phyloP scores from a whole-genome alignment of 2,888 invertebrate species.

The Iselma pallidipennis region DNA sequence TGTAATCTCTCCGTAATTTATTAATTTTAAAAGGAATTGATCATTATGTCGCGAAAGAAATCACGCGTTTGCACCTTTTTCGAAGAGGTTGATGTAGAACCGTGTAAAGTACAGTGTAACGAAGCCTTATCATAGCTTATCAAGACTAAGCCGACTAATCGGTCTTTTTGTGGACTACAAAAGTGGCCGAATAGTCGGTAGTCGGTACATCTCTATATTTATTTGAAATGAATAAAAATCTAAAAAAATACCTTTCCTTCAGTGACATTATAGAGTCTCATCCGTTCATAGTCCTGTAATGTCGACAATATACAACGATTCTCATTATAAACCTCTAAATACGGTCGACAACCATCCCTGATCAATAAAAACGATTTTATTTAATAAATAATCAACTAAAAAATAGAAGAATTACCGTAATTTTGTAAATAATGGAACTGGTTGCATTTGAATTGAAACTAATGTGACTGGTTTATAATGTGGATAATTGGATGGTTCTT shows the following conservation, averaged over 20 bases:
- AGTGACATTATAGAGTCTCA: slow-evolving; percentile 73
- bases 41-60: no score
- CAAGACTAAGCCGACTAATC: no score
- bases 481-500: slow-evolving; percentile 69
- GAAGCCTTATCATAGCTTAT: no score
- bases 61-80: no score
- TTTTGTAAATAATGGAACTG: slow-evolving; percentile 92
- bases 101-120: no score
- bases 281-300: slow-evolving; percentile 86
- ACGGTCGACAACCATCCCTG: slow-evolving; percentile 92
- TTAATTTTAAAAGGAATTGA: no score
- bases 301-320: slow-evolving; percentile 82
- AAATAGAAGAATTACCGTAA: slow-evolving; percentile 63
- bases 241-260: slow-evolving; percentile 67
- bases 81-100: no score
- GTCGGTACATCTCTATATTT: not conserved
- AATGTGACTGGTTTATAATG: slow-evolving; percentile 85
- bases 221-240: not conserved
- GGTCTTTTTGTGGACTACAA: no score
- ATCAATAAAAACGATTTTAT: slow-evolving; percentile 16
- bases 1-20: no score
- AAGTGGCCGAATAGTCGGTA: no score
- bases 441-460: slow-evolving; percentile 78
- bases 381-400: not conserved
- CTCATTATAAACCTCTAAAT: slow-evolving; percentile 88